Evolutionary conservation across 2,797 vertebrate species (phyloP).

Genomic region (Echeneis naucrates): DNA sequence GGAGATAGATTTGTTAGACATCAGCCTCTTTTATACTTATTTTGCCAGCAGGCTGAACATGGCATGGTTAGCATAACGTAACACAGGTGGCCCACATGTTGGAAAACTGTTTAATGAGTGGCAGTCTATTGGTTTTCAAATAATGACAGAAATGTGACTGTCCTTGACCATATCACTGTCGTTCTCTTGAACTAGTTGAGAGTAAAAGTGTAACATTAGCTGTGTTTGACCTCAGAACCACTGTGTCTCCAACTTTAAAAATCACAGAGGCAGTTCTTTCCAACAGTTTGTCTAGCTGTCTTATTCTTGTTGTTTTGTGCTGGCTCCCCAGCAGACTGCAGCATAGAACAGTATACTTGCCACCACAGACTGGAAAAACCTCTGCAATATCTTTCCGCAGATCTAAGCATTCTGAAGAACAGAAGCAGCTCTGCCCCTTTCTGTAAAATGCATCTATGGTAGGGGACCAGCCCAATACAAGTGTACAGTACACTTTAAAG

Average conservation of each 20-base stretch:
- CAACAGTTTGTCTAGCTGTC: no score
- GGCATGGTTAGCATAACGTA: not conserved
- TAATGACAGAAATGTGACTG: not conserved
- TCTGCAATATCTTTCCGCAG: no score
- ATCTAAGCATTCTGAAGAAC: no score
- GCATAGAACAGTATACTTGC: no score
- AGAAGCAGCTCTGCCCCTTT: no score
- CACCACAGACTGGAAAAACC: no score
- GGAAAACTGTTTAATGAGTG: not conserved
- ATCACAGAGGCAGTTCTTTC: no score
- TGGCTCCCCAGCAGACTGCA: no score
- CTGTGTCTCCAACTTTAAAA: conserved; percentile 7
- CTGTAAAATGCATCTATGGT: no score
- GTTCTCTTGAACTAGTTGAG: not conserved
- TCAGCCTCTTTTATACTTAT: not conserved
- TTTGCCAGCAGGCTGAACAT: not conserved
- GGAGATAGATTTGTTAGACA: not conserved
- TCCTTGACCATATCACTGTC: not conserved
- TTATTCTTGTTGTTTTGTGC: no score
- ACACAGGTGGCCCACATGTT: not conserved
- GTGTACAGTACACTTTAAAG: conserved; percentile 17
- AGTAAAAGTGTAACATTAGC: not conserved
- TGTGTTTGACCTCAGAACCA: conserved; percentile 13
- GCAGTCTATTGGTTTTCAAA: not conserved
- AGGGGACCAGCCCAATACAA: conserved; percentile 27